These are phyloP conservation scores for Cichladusa arquata DNA, from an alignment of 2,113 vertebrate genomes.

Conservation along the genomic window DNA sequence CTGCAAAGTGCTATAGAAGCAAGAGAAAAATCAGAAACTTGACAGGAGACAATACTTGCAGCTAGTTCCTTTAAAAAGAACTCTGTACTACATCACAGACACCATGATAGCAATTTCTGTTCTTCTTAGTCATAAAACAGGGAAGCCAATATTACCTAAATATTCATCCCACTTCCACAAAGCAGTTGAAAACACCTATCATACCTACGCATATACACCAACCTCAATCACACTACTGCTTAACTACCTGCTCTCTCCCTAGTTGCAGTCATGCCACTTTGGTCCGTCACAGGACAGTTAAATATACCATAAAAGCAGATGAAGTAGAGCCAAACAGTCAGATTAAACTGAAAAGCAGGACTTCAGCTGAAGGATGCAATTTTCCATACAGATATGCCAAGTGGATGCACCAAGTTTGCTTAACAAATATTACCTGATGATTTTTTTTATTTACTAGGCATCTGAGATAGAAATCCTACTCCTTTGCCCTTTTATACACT, in stretches of 20 bases:
- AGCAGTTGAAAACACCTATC: neutral
- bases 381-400: neutral
- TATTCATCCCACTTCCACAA: neutral
- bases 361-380: neutral
- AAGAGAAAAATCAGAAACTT: conserved; percentile 9
- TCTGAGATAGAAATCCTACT: neutral
- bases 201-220: neutral
- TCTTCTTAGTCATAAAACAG: neutral
- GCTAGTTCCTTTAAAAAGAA: neutral
- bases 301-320: neutral
- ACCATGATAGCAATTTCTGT: neutral
- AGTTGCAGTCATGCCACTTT: neutral
- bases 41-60: neutral
- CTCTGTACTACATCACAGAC: neutral
- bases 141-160: neutral
- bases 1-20: neutral
- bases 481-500: neutral
- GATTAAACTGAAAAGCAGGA: neutral
- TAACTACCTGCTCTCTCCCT: neutral
- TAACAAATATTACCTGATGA: neutral
- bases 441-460: neutral
- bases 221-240: neutral
- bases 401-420: neutral
- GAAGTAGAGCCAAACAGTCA: neutral
- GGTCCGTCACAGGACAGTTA: neutral